Evolutionary conservation across 2,113 vertebrate species (phyloP).

Genomic region (Gallinago undulata): DNA sequence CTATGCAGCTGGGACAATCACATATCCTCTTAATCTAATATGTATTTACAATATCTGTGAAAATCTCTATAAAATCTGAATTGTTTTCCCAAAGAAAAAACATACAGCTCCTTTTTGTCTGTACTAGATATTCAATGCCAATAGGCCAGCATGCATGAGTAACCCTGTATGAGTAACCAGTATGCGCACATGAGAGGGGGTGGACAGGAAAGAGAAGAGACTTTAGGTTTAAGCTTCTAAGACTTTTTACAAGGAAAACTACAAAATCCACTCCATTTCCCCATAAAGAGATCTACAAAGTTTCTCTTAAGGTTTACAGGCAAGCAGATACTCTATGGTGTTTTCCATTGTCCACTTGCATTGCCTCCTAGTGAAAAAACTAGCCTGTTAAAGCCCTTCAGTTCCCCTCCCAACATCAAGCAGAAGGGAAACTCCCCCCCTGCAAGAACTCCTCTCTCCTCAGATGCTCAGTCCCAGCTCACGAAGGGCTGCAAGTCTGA

Average conservation of each 20-base stretch:
- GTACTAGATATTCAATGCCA: background rate
- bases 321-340: background rate
- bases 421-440: background rate
- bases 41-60: conserved; percentile 1
- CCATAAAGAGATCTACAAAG: background rate
- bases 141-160: background rate
- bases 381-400: background rate
- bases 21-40: background rate
- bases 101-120: background rate
- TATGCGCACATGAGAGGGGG: background rate
- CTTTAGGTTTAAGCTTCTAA: background rate
- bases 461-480: background rate
- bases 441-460: background rate
- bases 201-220: background rate
- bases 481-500: background rate
- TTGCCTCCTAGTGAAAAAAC: background rate
- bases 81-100: conserved; percentile 1
- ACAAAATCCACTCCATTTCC: background rate
- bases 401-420: background rate
- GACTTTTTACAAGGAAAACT: background rate
- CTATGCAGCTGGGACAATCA: background rate
- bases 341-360: background rate
- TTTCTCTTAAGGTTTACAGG: background rate
- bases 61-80: background rate
- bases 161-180: background rate